phyloP scores from a whole-genome alignment of 2,113 vertebrate species.

The Dasyprocta punctata region DNA sequence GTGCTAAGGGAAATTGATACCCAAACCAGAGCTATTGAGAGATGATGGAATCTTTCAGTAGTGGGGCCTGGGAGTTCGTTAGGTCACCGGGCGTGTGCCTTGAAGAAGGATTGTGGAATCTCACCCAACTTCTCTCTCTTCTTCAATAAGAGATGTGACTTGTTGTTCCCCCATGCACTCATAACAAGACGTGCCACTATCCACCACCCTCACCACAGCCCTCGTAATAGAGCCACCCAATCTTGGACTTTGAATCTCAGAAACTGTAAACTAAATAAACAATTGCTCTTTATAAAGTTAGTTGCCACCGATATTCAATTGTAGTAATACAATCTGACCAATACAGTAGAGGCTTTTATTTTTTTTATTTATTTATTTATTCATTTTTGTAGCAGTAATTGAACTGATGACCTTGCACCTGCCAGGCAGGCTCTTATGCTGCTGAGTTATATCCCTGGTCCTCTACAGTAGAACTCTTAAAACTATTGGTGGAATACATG shows the following conservation, averaged over 20 bases:
- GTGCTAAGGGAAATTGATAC: background rate
- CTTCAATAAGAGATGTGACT: background rate
- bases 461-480: background rate
- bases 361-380: too few species aligned
- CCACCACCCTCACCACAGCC: background rate
- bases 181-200: background rate
- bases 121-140: background rate
- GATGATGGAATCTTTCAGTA: background rate
- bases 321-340: background rate
- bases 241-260: background rate
- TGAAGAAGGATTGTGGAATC: background rate
- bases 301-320: background rate
- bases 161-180: rapidly evolving
- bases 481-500: background rate
- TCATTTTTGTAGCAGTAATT: too few species aligned
- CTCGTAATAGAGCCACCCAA: background rate
- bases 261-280: background rate
- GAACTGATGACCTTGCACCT: too few species aligned
- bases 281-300: background rate
- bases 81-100: background rate
- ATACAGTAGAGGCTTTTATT: too few species aligned
- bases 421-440: too few species aligned
- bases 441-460: too few species aligned
- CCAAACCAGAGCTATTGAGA: background rate
- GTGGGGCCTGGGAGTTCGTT: background rate